Percentiles rank a stretch among this genome's conserved stretches.
phyloP scores from a whole-genome alignment of 2,113 vertebrate genomes.

The Dissostichus mawsoni region DNA sequence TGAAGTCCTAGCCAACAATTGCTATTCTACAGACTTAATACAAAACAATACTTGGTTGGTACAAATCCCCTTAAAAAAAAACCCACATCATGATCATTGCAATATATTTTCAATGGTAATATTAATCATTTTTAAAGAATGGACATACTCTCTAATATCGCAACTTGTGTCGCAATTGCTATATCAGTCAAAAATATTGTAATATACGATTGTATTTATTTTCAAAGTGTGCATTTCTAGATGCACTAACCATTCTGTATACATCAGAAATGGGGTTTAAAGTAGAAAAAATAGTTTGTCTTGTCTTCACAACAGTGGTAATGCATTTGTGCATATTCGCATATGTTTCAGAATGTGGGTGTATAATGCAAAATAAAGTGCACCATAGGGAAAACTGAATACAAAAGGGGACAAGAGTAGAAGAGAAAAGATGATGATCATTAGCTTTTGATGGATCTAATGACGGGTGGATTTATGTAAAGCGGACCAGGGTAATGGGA shows the following conservation, averaged over 20 bases:
- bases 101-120: no score
- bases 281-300: not conserved
- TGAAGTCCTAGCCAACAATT: no score
- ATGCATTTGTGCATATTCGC: not conserved
- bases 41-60: no score
- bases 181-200: no score
- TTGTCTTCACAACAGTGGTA: not conserved
- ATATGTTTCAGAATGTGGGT: conserved; percentile 10
- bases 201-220: no score
- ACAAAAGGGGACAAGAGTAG: conserved; percentile 57
- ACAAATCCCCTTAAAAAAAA: no score
- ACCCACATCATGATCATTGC: no score
- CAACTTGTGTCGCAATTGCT: no score
- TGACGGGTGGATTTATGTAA: conserved; percentile 76
- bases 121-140: no score
- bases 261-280: not conserved
- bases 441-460: conserved; percentile 82
- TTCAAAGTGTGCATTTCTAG: not conserved
- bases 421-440: conserved; percentile 72
- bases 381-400: conserved; percentile 37
- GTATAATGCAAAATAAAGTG: conserved; percentile 29
- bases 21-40: no score
- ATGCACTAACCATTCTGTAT: not conserved
- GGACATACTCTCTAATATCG: no score
- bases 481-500: conserved; percentile 66